Base-by-base conservation (phyloP, 2,888 invertebrate genomes). In the Bibio marci region DNA sequence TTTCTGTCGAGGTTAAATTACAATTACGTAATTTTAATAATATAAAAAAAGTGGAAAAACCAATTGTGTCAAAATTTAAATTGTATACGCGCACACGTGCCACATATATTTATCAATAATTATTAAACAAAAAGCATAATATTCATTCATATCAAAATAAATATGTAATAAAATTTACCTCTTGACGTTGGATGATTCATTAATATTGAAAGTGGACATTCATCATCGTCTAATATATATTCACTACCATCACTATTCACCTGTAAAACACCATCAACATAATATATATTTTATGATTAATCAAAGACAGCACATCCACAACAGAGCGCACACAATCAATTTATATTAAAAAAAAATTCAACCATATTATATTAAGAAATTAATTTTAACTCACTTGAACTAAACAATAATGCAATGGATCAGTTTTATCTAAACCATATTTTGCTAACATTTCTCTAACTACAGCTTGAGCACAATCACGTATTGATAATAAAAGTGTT, bases 401-500 rank as follows among this genome's bases (percentile, higher is more conserved):
- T 40, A 98, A 75, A 59, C 94, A 94, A 69, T 83, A 98, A 51
- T 87, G 81, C 46, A 76, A 71, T 1, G 92, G 86, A 58, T 94
- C 90, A 50, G 83, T 82, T 53, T 83, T 80, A 44, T 83, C 80
- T 51, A 95, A 68, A 27, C 92, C 94, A 62, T 98, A 98, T 66
- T 98, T 98, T 52, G 90, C 82, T 44, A 98, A 71, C 75, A 97
- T 95, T 67, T 98, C 95, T 46, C 82, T 71, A 39, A 98, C 87
- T 39, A 98, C 92, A 49, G 79, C 79, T 37, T 83, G 82, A 10
- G 95, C 94, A 39, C 81, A 79, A 64, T 98, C 98, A 43, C 85
- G 73, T 39, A 92, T 82, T 14, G 94, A 92, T 46, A 98, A 70
- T 49, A 98, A 69, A 39, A 98, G 67, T 7, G 97, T 97, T 67